Evolutionary conservation across 2,888 invertebrate species (phyloP), one percentile per base, ranked within the genome.

Genomic region (Ornithoptera alexandrae): DNA sequence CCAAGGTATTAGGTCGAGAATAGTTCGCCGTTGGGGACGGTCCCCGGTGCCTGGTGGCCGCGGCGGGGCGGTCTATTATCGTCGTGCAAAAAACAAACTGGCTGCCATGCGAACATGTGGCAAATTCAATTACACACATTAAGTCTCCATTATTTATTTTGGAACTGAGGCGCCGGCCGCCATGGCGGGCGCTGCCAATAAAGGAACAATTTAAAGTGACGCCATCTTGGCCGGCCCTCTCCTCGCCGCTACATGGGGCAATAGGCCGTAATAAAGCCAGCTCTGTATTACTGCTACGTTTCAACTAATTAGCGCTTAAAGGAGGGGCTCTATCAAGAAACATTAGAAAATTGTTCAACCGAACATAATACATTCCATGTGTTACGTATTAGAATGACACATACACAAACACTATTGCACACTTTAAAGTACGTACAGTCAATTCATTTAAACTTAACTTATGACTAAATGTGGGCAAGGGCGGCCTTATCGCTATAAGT

Each of bases 61-160:
- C 18, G 20, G 22, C 17, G 36, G 1, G 59, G 36, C 58, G 20
- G 65, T 65, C 72, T 67, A 68, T 72, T 72, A 72, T 70, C 69
- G 71, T 56, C 71, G 73, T 64, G 70, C 71, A 72, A 69, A 73
- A 68, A 65, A 71, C 70, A 73, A 71, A 62, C 69, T 46, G 56
- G 71, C 71, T 62, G 61, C 59, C 56, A 73, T 62, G 74, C 72
- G 70, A 69, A 62, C 64, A 65, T 67, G 71, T 71, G 74, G 71
- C 62, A 59, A 74, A 72, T 73, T 62, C 72, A 74, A 67, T 68
- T 70, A 71, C 71, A 72, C 72, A 71, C 72, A 70, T 66, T 62
- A 70, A 66, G 58, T 66, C 18, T 62, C 39, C 57, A 59, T 70
- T 66, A 70, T 70, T 66, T 70, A 70, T 66, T 70, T 66, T 58